These are phyloP conservation scores for Enteromius anoplus DNA, from an alignment of 2,797 vertebrate genomes.

Conservation along the genomic window DNA sequence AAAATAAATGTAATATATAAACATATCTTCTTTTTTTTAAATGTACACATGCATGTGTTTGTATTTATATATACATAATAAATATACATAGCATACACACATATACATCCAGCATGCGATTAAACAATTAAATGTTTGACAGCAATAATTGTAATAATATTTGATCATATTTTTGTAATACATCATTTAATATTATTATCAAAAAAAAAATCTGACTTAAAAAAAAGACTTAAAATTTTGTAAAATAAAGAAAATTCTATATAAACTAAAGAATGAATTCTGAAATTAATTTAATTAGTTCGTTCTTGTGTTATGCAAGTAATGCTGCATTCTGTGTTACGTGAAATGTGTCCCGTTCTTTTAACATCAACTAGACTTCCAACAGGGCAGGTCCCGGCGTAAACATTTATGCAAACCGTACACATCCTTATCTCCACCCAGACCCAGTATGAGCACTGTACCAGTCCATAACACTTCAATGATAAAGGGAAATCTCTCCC, in stretches of 20 bases:
- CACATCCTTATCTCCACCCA: slow-evolving; percentile 22
- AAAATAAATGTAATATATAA: too few species aligned
- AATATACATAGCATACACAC: too few species aligned
- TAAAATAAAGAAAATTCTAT: not conserved
- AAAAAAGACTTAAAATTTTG: not conserved
- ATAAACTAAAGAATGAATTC: not conserved
- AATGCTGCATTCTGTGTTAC: not conserved
- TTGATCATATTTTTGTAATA: not conserved
- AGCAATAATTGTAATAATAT: too few species aligned
- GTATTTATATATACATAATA: too few species aligned
- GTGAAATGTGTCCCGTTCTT: slow-evolving; percentile 1
- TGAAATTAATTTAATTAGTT: not conserved
- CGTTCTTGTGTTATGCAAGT: not conserved
- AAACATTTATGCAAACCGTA: not conserved
- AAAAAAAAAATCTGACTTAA: not conserved
- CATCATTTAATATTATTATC: not conserved
- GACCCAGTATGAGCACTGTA: slow-evolving; percentile 8
- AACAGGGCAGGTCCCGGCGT: not conserved
- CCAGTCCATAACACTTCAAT: not conserved
- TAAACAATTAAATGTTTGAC: too few species aligned
- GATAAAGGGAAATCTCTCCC: not conserved
- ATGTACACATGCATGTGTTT: too few species aligned
- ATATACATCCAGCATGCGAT: too few species aligned
- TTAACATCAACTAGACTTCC: not conserved
- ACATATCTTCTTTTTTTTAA: too few species aligned